Percentiles rank a stretch among this genome's conserved stretches.
phyloP scores from a whole-genome alignment of 2,797 vertebrate genomes.

The Sebastes taczanowskii region DNA sequence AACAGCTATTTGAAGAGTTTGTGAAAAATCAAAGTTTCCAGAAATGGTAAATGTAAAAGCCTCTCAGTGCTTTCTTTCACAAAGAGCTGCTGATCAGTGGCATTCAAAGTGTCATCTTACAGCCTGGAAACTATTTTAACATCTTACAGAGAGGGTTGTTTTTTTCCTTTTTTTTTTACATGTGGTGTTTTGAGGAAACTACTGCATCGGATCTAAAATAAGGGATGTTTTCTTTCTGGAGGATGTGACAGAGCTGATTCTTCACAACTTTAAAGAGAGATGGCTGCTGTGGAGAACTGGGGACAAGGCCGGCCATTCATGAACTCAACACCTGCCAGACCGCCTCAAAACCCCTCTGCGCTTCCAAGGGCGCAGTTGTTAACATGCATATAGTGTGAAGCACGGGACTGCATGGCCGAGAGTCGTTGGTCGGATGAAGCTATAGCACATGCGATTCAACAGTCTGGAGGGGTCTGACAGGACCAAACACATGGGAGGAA shows the following conservation, averaged over 20 bases:
- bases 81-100: constrained; percentile 59
- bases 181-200: constrained; percentile 64
- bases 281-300: constrained; percentile 55
- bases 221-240: constrained; percentile 73
- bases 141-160: constrained; percentile 48
- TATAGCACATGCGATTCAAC: constrained; percentile 6
- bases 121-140: constrained; percentile 61
- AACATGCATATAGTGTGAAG: constrained; percentile 71
- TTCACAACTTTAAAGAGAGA: constrained; percentile 67
- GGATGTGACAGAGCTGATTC: constrained; percentile 75
- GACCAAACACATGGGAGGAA: constrained; percentile 17
- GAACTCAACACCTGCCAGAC: constrained; percentile 80
- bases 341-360: constrained; percentile 46
- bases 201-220: constrained; percentile 74
- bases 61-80: constrained; percentile 46
- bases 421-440: neutral
- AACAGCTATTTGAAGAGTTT: constrained; percentile 48
- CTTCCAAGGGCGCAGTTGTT: constrained; percentile 62
- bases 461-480: constrained; percentile 30
- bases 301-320: constrained; percentile 85
- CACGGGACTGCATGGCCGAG: constrained; percentile 19
- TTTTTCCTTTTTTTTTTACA: constrained; percentile 5
- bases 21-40: constrained; percentile 25
- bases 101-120: constrained; percentile 73
- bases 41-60: constrained; percentile 38